Percentiles rank a stretch among this genome's conserved stretches.
Conservation (phyloP, 2,888 invertebrate genomes). For the Hedya salicella region DNA sequence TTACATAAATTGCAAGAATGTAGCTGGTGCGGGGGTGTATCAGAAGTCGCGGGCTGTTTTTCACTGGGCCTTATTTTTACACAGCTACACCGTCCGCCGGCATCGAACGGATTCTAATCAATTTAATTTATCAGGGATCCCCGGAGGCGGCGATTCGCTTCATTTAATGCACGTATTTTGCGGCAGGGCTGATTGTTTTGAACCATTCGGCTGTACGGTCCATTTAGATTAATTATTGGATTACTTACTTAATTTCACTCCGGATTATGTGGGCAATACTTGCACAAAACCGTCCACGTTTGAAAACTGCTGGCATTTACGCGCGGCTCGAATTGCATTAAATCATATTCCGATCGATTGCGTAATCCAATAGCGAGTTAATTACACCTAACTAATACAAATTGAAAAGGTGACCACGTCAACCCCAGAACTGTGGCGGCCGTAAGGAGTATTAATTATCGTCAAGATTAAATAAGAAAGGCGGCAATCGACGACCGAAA, state of each 20-base stretch:
- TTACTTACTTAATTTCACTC: slow-evolving; percentile 83
- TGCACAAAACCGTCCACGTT: slow-evolving; percentile 39
- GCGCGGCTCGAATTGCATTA: slow-evolving; percentile 25
- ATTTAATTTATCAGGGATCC: slow-evolving; percentile 85
- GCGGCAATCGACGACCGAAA: slow-evolving; percentile 72
- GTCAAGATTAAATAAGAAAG: slow-evolving; percentile 79
- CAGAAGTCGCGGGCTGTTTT: slow-evolving; percentile 72
- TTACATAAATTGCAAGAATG: slow-evolving; percentile 38
- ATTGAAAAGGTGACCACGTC: slow-evolving; percentile 51
- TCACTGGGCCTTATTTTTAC: slow-evolving; percentile 80
- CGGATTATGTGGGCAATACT: slow-evolving; percentile 70
- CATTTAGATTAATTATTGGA: slow-evolving; percentile 86
- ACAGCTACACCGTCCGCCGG: slow-evolving; percentile 73
- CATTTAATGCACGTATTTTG: slow-evolving; percentile 86
- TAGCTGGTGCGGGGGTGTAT: slow-evolving; percentile 59
- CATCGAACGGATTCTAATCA: slow-evolving; percentile 84
- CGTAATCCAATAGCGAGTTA: slow-evolving; percentile 41
- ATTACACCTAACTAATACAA: slow-evolving; percentile 46
- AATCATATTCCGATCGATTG: slow-evolving; percentile 41
- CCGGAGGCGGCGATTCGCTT: slow-evolving; percentile 84
- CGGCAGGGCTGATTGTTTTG: slow-evolving; percentile 84
- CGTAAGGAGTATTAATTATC: slow-evolving; percentile 76
- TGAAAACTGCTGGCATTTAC: slow-evolving; percentile 35
- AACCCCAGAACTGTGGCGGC: slow-evolving; percentile 49
- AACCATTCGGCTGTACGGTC: slow-evolving; percentile 84